Conservation (phyloP, 2,888 invertebrate genomes). For the Podotricha telesiphe region DNA sequence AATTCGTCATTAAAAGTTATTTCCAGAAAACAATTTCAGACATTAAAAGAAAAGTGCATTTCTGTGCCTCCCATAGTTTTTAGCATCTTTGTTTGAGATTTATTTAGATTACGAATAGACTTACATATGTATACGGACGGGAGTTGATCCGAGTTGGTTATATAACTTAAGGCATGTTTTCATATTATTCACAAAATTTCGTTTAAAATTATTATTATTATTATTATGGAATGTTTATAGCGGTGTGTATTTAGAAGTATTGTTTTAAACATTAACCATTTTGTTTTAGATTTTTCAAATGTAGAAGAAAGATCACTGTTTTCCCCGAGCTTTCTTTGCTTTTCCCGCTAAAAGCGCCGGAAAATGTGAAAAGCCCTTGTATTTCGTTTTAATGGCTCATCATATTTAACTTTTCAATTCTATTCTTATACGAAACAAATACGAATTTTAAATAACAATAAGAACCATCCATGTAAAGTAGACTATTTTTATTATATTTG, state of each 20-base stretch:
- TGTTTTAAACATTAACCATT: slow-evolving; percentile 57
- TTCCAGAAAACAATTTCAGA: background rate
- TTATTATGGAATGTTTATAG: slow-evolving; percentile 37
- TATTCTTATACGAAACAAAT: no score
- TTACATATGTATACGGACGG: slow-evolving; percentile 52
- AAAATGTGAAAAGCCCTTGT: slow-evolving; percentile 49
- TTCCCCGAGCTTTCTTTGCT: background rate
- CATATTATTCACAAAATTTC: slow-evolving; percentile 16
- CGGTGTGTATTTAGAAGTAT: slow-evolving; percentile 42
- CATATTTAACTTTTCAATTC: slow-evolving; percentile 20
- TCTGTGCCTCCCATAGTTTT: slow-evolving; percentile 46
- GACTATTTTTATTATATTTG: no score
- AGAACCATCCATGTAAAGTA: no score
- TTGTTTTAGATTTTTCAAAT: slow-evolving; percentile 33
- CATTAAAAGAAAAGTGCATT: background rate
- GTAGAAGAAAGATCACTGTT: background rate
- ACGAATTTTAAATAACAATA: no score
- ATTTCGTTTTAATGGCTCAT: slow-evolving; percentile 41
- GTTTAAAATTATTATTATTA: slow-evolving; percentile 32
- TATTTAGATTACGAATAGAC: slow-evolving; percentile 57
- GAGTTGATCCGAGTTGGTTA: slow-evolving; percentile 50
- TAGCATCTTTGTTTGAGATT: slow-evolving; percentile 54
- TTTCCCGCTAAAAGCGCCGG: no score
- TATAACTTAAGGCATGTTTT: slow-evolving; percentile 42
- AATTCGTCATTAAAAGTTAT: background rate